A percentile compares a stretch with the other conserved stretches of the same genome.
Evolutionary conservation across 2,888 invertebrate species (phyloP).

Genomic region (Rotaria macrura): DNA sequence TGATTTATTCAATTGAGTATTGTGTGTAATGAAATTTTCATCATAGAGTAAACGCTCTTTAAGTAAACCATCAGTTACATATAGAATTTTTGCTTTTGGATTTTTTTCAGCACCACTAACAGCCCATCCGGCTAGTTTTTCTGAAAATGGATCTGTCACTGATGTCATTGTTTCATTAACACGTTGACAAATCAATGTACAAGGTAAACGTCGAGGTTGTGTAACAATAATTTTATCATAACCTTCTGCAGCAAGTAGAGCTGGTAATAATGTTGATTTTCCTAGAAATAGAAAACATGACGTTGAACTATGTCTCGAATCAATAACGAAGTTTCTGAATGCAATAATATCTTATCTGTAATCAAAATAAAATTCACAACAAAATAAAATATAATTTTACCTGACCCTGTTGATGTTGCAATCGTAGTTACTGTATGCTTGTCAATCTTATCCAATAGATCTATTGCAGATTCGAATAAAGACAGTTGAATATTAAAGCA

Average conservation of each 20-base stretch:
- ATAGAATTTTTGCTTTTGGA: background rate
- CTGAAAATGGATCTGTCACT: background rate
- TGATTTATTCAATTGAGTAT: background rate
- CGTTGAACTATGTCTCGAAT: no score
- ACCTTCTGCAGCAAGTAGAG: background rate
- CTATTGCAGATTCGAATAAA: background rate
- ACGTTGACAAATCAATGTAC: background rate
- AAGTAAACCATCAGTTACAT: background rate
- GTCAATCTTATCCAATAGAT: background rate
- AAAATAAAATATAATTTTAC: no score
- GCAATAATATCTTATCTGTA: no score
- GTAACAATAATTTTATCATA: background rate
- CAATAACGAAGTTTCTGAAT: no score
- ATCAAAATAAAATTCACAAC: no score
- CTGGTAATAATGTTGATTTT: background rate
- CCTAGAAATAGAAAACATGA: background rate
- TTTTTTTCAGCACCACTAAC: background rate
- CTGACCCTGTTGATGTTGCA: background rate
- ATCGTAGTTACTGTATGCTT: background rate
- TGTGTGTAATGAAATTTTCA: background rate
- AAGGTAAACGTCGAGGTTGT: background rate
- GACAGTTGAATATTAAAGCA: background rate
- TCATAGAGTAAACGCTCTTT: background rate
- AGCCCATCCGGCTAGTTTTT: background rate
- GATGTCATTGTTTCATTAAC: background rate